A percentile compares a stretch with the other conserved stretches of the same genome.
These are phyloP conservation scores for Struthidea cinerea DNA, from an alignment of 2,113 vertebrate species.

Conservation along the genomic window DNA sequence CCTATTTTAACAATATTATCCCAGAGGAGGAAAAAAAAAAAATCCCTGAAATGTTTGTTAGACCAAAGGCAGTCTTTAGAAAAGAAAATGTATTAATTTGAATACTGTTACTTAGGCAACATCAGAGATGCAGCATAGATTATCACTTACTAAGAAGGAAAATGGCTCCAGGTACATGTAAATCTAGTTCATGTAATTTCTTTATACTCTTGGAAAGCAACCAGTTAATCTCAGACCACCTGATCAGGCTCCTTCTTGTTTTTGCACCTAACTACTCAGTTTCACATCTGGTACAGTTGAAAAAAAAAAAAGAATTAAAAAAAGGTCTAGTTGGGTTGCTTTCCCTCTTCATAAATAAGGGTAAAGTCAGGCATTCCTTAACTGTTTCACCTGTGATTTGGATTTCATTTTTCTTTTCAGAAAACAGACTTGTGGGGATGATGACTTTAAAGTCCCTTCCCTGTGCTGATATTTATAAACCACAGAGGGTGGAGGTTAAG, in stretches of 20 bases:
- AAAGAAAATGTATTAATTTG: not conserved
- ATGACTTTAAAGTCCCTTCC: constrained; percentile 9
- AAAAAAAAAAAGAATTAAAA: not conserved
- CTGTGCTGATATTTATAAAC: constrained; percentile 49
- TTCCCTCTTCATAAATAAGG: not conserved
- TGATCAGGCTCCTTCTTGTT: not conserved
- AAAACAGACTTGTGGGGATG: not conserved
- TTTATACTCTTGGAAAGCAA: not conserved
- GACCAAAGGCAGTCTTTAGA: not conserved
- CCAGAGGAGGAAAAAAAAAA: not conserved
- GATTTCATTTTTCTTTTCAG: not conserved
- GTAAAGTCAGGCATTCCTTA: not conserved
- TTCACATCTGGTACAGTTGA: not conserved
- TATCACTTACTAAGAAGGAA: not conserved
- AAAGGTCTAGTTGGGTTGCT: not conserved
- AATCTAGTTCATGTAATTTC: not conserved
- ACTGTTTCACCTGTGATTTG: not conserved
- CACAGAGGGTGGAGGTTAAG: constrained; percentile 14
- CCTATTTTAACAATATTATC: not conserved
- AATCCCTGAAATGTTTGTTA: not conserved
- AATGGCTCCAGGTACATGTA: not conserved
- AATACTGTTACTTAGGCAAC: not conserved
- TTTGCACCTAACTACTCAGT: not conserved
- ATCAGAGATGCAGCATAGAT: not conserved
- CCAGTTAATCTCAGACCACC: not conserved